Base-by-base conservation (phyloP, 92 coral and sea anemone species). In the Actinostola sp. region DNA sequence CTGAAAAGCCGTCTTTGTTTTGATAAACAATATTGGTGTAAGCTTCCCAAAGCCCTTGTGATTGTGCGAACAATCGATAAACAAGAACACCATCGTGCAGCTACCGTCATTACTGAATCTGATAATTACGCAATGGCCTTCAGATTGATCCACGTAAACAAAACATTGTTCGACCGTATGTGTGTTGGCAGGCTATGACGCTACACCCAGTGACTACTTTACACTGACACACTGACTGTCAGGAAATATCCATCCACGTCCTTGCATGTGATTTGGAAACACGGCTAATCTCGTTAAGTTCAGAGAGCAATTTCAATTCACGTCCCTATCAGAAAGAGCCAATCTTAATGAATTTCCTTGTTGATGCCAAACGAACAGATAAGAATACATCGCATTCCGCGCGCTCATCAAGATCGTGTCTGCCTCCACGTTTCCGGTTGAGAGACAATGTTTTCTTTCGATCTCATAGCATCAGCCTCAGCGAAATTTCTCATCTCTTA, bases 391-490 rank as follows among this genome's bases (percentile, higher is more conserved):
- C 27, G 36, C 51, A 25, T 50, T 39, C 58, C 57, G 51, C 28
- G 24, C 49, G 51, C 38, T 30, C 23, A 51, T 68, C 48, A 30
- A 39, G 36, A 33, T 68, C 30, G 0, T 31, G 15, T 27, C 62
- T 34, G 45, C 74, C 74, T 50, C 16, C 44, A 32, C 50, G 35
- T 68, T 68, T 68, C 74, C 74, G 74, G 74, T 32, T 32, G 2
- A 8, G 24, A 12, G 29, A 25, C 57, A 68, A 68, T 29, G 20
- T 17, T 51, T 45, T 53, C 5, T 14, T 53, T 20, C 4, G 12
- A 19, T 57, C 2, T 27, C 36, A 27, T n/a, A 6, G 39, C 63
- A 13, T 20, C 63, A 6, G 1, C n/a, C 3, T 30, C 63, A 27
- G 28, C 10, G 3, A 26, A 57, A 57, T 57, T 24, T 15, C 21